Evolutionary conservation across 2,113 vertebrate species (phyloP), one percentile per base, ranked within the genome.

Genomic region (Heteronetta atricapilla): DNA sequence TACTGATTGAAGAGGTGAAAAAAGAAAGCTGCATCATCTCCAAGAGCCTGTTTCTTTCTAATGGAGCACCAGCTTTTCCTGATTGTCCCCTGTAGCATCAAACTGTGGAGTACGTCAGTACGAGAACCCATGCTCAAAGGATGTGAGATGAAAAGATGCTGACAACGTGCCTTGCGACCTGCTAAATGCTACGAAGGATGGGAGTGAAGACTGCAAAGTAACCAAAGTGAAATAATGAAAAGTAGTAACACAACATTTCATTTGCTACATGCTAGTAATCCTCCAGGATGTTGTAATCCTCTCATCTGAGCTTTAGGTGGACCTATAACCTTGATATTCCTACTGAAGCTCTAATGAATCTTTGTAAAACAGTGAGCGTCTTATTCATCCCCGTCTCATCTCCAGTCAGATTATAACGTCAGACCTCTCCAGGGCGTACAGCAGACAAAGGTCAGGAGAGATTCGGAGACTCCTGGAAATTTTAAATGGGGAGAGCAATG

Each of bases 321-420:
- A 70, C 93, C 90, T 92, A 8, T 92, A 92, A 83, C 90, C 86
- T 86, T 60, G 73, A 42, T 92, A 59, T 69, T 89, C 90, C 93
- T 86, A 59, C 29, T 5, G 90, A 92, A 82, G 66, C 60, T 48
- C 25, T 92, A 78, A 82, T 7, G 36, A 78, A 64, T 82, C 67
- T 74, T 68, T 89, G 82, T 94, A 89, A 74, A 89, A 55, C 90
- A 89, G 55, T 16, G 18, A 82, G 67, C 63, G 66, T 53, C 8
- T 86, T 58, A 86, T 29, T 86, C 77, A 53, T 78, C 73, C 55
- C 50, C 52, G 81, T 81, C 85, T 94, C 72, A 63, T 89, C 86
- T 86, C 2, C 3, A 68, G 58, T 68, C 66, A 42, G 72, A 63
- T 58, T 19, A 40, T 78, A 82, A 74, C 74, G 89, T 82, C 86